Evolutionary conservation across 2,113 vertebrate species (phyloP).

Genomic region (Nibea coibor): DNA sequence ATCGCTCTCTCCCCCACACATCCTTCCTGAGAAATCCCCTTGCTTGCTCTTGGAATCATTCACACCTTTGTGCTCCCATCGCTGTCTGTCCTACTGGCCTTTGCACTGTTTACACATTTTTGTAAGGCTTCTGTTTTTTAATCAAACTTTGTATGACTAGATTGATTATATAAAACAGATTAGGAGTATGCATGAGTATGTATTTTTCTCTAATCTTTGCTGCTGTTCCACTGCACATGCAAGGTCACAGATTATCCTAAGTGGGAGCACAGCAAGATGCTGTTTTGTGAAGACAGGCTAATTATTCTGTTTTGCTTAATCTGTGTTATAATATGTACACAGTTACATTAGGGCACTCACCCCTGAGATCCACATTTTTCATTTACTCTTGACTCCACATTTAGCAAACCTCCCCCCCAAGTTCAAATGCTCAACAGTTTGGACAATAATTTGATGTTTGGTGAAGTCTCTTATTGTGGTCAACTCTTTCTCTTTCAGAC

Average conservation of each 20-base stretch:
- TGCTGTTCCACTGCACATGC: neutral
- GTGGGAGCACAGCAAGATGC: neutral
- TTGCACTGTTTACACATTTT: neutral
- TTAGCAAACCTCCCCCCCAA: neutral
- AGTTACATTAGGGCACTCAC: neutral
- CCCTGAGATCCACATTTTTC: neutral
- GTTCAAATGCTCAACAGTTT: neutral
- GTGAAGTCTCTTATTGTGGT: neutral
- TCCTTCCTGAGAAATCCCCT: slow-evolving; percentile 2
- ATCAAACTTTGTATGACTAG: slow-evolving; percentile 4
- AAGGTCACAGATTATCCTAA: neutral
- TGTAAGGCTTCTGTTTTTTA: neutral
- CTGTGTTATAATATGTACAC: neutral
- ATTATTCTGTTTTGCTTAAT: neutral
- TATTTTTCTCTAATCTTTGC: neutral
- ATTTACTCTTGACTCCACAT: neutral
- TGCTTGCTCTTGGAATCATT: neutral
- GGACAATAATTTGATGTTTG: neutral
- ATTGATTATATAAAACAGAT: neutral
- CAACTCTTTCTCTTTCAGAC: no score
- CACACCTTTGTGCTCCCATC: neutral
- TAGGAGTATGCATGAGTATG: neutral
- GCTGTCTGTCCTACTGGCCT: neutral
- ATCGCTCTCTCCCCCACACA: slow-evolving; percentile 5
- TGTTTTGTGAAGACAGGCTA: slow-evolving; percentile 1